Evolutionary conservation across 2,888 invertebrate genomes (phyloP).

Genomic region (Harmothoe impar): DNA sequence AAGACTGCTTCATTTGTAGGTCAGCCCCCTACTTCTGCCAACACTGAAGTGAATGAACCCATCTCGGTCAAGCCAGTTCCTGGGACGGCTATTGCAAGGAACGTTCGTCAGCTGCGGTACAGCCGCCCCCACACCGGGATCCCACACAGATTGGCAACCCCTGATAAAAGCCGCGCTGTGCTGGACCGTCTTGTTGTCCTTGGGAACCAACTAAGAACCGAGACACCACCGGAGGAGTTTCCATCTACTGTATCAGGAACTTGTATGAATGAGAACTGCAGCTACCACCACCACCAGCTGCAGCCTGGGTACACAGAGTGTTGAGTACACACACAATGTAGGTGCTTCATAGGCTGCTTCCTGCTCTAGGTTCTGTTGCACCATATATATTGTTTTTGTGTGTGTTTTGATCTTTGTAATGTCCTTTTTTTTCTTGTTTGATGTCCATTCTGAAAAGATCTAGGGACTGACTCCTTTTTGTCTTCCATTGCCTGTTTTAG

Average conservation of each 20-base stretch:
- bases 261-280: background rate
- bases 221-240: background rate
- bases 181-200: slow-evolving; percentile 13
- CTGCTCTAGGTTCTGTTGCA: background rate
- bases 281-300: background rate
- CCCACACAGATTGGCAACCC: background rate
- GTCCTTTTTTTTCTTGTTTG: background rate
- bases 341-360: slow-evolving; percentile 14
- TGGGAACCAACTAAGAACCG: slow-evolving; percentile 13
- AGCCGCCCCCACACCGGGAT: background rate
- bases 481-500: too few species aligned
- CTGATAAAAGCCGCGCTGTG: background rate
- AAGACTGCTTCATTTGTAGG: background rate
- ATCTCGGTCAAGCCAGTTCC: background rate
- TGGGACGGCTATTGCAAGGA: background rate
- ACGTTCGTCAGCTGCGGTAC: background rate
- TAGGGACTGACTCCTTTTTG: too few species aligned
- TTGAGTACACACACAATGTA: background rate
- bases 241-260: background rate
- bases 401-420: background rate
- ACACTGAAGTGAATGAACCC: background rate
- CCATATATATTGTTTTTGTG: background rate
- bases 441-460: background rate
- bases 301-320: background rate
- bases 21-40: background rate